phyloP scores from a whole-genome alignment of 2,113 vertebrate genomes.

The Neolamprologus sp. region DNA sequence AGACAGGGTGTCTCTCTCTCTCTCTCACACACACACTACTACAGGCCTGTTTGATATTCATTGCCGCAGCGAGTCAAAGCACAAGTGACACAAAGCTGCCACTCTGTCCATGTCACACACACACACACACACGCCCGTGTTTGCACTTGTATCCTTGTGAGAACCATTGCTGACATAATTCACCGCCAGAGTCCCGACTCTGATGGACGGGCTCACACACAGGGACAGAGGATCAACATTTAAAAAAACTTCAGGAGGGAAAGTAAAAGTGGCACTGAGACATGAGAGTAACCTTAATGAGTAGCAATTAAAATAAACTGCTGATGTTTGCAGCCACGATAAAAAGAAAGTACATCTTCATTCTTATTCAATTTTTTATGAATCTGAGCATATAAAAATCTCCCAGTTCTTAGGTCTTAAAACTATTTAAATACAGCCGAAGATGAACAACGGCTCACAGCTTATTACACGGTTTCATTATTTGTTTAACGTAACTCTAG shows the following conservation, averaged over 20 bases:
- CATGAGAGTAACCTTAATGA: neutral
- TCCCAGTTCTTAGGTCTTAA: neutral
- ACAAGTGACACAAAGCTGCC: slow-evolving; percentile 25
- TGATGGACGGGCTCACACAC: neutral
- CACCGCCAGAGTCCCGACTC: neutral
- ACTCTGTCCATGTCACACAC: neutral
- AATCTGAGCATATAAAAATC: neutral
- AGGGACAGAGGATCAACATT: neutral
- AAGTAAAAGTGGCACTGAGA: neutral
- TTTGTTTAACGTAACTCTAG: neutral
- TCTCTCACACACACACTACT: neutral
- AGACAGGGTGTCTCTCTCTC: neutral
- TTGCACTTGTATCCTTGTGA: neutral
- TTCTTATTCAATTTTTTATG: neutral
- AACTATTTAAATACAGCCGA: neutral
- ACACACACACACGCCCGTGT: neutral
- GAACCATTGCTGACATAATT: neutral
- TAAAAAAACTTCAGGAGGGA: neutral
- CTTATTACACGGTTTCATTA: neutral
- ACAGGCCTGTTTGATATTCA: slow-evolving; percentile 47
- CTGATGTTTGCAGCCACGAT: neutral
- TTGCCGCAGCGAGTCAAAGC: neutral
- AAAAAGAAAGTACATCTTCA: neutral
- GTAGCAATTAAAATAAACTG: neutral
- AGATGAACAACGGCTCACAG: neutral